phyloP scores from a whole-genome alignment of 2,888 invertebrate genomes.

The Cepaea hortensis region DNA sequence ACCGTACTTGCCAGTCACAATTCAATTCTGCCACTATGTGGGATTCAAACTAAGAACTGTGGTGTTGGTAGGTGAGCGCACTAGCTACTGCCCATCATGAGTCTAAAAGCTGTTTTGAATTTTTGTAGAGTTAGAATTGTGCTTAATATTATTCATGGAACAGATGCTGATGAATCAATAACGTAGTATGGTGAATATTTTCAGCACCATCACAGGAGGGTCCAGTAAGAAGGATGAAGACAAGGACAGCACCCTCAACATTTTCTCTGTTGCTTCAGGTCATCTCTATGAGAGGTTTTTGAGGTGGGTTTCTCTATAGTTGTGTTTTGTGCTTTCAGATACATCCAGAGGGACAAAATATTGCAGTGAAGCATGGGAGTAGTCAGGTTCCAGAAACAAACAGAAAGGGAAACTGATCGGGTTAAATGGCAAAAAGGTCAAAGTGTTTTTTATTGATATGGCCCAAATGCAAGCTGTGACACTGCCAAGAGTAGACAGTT shows the following conservation, averaged over 20 bases:
- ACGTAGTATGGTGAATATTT: conserved; percentile 15
- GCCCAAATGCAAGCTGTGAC: no score
- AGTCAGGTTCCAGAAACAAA: no score
- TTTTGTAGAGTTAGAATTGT: neutral
- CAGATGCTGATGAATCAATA: conserved; percentile 13
- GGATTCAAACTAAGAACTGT: no score
- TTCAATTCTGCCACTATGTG: no score
- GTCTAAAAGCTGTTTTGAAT: neutral
- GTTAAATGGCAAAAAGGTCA: no score
- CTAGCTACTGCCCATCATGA: no score
- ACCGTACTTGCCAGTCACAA: no score
- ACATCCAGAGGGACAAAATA: neutral
- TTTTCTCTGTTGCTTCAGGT: conserved; percentile 98
- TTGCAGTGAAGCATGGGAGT: neutral
- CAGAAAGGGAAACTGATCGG: no score
- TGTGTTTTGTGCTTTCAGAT: neutral
- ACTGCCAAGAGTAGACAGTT: no score
- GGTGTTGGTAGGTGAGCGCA: no score
- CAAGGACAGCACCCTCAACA: conserved; percentile 81
- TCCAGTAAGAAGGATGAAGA: conserved; percentile 59
- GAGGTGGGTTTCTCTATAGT: conserved; percentile 65
- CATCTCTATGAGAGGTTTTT: conserved; percentile 97
- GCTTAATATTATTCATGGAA: neutral
- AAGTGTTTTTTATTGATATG: no score
- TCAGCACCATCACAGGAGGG: conserved; percentile 42